Evolutionary conservation across 1,140 invertebrate genomes (phyloP).

Genomic region (Portunus trituberculatus): DNA sequence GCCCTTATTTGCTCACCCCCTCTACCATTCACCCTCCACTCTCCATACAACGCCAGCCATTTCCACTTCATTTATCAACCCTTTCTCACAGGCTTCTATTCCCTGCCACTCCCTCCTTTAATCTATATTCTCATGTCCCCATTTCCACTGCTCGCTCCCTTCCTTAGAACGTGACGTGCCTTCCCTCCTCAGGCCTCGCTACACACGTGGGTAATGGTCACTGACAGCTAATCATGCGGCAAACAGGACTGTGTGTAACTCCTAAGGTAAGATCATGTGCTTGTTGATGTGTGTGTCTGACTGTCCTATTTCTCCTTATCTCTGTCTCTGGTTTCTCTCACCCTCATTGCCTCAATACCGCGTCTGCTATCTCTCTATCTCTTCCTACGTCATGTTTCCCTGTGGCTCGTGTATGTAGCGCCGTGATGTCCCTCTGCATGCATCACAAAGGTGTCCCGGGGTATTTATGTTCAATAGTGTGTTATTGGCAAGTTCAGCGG

Average conservation of each 20-base stretch:
- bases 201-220: background rate
- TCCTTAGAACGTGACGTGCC: background rate
- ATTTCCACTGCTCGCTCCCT: too few relatives aligned
- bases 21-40: background rate
- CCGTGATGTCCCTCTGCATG: too few relatives aligned
- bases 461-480: too few relatives aligned
- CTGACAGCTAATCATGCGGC: background rate
- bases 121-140: background rate
- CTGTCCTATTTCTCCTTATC: background rate
- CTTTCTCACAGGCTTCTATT: background rate
- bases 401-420: too few relatives aligned
- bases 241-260: background rate
- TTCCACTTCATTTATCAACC: background rate
- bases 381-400: too few relatives aligned
- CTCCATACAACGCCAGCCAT: too few relatives aligned
- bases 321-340: too few relatives aligned
- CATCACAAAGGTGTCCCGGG: too few relatives aligned
- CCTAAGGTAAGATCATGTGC: background rate
- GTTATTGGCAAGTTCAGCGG: too few relatives aligned
- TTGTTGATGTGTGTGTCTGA: background rate
- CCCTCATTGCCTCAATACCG: too few relatives aligned
- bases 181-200: too few relatives aligned
- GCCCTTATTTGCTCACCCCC: background rate
- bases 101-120: background rate
- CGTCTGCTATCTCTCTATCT: too few relatives aligned